Evolutionary conservation across 2,113 vertebrate genomes (phyloP).

Genomic region (Bostrychus sinensis): DNA sequence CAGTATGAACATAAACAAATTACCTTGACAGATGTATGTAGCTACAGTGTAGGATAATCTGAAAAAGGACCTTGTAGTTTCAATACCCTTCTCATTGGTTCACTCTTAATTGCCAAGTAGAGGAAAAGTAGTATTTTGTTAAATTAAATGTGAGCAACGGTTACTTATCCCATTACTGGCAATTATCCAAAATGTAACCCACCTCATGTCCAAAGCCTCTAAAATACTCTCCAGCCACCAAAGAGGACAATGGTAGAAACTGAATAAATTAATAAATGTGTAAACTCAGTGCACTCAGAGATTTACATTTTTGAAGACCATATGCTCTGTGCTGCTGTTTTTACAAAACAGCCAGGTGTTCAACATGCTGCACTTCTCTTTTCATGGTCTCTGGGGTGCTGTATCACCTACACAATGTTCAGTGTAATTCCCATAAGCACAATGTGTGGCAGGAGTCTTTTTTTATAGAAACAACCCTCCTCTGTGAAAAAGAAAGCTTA

Average conservation of each 20-base stretch:
- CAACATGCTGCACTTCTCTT: slow-evolving; percentile 10
- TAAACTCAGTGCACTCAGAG: slow-evolving; percentile 1
- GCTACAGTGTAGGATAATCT: slow-evolving; percentile 20
- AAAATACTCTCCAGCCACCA: not conserved
- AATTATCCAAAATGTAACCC: not conserved
- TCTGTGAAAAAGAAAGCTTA: not conserved
- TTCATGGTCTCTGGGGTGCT: slow-evolving; percentile 1
- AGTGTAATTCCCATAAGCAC: slow-evolving; percentile 26
- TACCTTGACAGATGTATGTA: slow-evolving; percentile 42
- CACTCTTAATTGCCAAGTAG: slow-evolving; percentile 23
- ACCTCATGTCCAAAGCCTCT: not conserved
- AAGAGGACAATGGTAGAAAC: not conserved
- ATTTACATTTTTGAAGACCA: slow-evolving; percentile 2
- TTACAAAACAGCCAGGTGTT: slow-evolving; percentile 18
- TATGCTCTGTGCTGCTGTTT: slow-evolving; percentile 4
- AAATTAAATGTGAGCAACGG: not conserved
- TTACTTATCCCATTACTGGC: slow-evolving; percentile 3
- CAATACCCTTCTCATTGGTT: slow-evolving; percentile 15
- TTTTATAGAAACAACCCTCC: slow-evolving; percentile 17
- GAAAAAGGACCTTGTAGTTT: slow-evolving; percentile 25
- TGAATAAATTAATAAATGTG: not conserved
- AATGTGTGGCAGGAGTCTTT: slow-evolving; percentile 27
- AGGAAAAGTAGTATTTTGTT: slow-evolving; percentile 15
- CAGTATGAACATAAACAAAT: slow-evolving; percentile 60
- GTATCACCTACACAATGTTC: slow-evolving; percentile 22